Evolutionary conservation across 2,888 invertebrate genomes (phyloP), one percentile per base, ranked within the genome.

Genomic region (Corbicula japonica): DNA sequence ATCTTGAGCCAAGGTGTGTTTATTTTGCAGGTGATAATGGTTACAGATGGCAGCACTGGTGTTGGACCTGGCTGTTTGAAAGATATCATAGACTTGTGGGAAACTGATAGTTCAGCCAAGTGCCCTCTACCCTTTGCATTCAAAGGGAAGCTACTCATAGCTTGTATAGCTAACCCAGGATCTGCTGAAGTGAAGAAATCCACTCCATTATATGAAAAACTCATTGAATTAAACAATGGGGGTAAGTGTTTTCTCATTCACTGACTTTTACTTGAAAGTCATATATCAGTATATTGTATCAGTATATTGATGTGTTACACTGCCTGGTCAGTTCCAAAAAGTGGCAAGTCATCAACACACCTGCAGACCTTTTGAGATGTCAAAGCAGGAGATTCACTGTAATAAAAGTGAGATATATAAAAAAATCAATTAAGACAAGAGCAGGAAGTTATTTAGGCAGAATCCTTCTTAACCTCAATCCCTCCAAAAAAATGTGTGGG

Each of bases 101-200:
- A 86, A 35, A 79, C 70, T 44, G 85, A 82, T 28, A 75, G 85
- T 23, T 63, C 88, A 35, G 85, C 86, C 88, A 94, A 94, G 30
- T 95, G 96, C 85, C 97, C 97, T 35, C 92, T 97, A 38, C 97
- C 97, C 6, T 96, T 97, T 88, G 94, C 96, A 12, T 97, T 96
- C 92, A 96, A 97, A 15, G 96, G 96, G 62, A 97, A 97, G 94
- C 94, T 98, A 82, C 97, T 94, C 79, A 89, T 95, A 26, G 89
- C 94, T 35, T 93, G 94, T 74, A 87, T 95, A 12, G 90, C 91
- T 58, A 91, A 91, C 73, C 90, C 91, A 10, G 87, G 87, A 72
- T 94, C 94, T 54, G 85, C 93, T 5, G 91, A 90, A 32, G 80
- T 94, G 5, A 90, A 91, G 76, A 87, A 93, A 94, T 95, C 96